Conservation (phyloP, 2,797 vertebrate species). For the Sternotherus odoratus region DNA sequence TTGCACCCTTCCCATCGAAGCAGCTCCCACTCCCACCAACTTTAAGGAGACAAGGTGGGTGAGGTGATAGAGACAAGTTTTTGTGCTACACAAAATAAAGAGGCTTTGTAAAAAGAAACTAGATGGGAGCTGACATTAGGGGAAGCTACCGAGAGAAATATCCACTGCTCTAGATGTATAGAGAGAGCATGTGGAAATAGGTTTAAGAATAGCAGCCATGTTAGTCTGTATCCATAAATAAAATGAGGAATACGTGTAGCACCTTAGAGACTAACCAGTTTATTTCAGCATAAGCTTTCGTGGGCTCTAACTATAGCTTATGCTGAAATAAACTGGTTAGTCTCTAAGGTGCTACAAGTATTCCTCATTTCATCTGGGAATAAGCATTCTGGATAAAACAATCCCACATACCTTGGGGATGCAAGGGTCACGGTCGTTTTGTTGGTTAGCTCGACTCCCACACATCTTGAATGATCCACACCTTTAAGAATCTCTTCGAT, state of each 20-base stretch:
- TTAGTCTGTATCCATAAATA: no score
- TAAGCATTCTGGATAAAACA: not conserved
- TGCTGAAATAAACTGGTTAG: no score
- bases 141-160: not conserved
- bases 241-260: no score
- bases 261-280: no score
- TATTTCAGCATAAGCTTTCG: no score
- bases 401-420: not conserved
- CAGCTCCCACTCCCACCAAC: not conserved
- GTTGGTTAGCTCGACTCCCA: not conserved
- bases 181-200: no score
- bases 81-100: not conserved
- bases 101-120: not conserved
- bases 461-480: not conserved
- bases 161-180: not conserved
- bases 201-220: no score
- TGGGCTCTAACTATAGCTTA: no score
- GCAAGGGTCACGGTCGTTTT: not conserved
- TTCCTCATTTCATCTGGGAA: not conserved
- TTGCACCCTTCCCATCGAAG: not conserved
- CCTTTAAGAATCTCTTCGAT: not conserved
- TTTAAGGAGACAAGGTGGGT: not conserved
- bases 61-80: not conserved
- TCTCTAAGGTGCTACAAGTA: no score
- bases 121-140: not conserved